These are phyloP conservation scores for Petrosia ficiformis DNA, from an alignment of 37 sponge, comb jelly and placozoan genomes.

Conservation along the genomic window DNA sequence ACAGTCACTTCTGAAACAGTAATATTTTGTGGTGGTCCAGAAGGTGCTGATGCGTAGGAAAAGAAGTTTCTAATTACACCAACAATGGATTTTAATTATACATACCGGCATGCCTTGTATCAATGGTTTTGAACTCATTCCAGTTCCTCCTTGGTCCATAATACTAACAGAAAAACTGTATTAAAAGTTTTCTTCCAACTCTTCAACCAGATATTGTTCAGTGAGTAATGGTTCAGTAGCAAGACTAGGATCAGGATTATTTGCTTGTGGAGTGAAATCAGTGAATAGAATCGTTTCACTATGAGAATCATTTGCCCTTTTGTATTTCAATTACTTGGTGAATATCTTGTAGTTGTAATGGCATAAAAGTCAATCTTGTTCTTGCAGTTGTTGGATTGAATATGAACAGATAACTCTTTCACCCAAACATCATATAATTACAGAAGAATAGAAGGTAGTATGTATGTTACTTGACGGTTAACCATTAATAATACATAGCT, in stretches of 20 bases:
- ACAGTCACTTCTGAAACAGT: background rate
- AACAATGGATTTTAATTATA: background rate
- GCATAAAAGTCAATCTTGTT: background rate
- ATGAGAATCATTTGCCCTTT: background rate
- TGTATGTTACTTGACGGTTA: no score
- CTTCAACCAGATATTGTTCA: background rate
- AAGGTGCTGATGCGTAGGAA: background rate
- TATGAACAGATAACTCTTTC: background rate
- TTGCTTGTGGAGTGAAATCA: background rate
- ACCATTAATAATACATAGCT: no score
- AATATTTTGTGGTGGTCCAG: constrained; percentile 3
- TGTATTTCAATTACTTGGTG: background rate
- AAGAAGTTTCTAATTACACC: background rate
- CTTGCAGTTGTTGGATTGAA: background rate
- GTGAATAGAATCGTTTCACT: background rate
- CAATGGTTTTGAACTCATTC: background rate
- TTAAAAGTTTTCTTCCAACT: background rate
- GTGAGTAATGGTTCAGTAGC: constrained; percentile 2
- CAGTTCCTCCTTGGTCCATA: background rate
- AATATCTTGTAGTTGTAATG: background rate
- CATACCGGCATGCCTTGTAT: constrained; percentile 8
- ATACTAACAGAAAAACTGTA: background rate
- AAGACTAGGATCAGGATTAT: constrained; percentile 3
- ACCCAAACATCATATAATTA: background rate
- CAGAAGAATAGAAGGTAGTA: no score